Conservation (phyloP, 2,113 vertebrate genomes). For the Struthio camelus region DNA sequence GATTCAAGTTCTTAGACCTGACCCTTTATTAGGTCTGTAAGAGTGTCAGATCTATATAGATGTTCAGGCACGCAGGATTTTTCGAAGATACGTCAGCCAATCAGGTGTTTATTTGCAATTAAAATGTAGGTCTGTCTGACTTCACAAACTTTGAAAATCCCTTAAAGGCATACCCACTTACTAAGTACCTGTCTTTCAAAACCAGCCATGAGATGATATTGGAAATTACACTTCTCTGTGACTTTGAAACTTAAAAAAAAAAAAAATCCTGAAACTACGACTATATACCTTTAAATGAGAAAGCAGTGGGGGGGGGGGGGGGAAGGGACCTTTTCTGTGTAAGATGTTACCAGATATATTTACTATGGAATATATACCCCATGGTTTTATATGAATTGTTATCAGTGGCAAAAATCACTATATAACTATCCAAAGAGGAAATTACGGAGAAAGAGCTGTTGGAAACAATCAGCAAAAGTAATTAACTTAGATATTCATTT, state of each 20-base stretch:
- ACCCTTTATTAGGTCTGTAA: not conserved
- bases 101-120: not conserved
- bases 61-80: not conserved
- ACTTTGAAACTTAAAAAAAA: not conserved
- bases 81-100: not conserved
- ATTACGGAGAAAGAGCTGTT: slow-evolving; percentile 28
- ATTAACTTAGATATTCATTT: slow-evolving; percentile 47
- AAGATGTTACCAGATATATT: not conserved
- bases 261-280: not conserved
- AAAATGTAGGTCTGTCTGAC: not conserved
- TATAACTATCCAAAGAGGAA: slow-evolving; percentile 1
- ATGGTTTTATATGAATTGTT: not conserved
- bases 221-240: not conserved
- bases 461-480: slow-evolving; percentile 22
- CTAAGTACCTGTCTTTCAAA: not conserved
- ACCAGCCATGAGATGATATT: not conserved
- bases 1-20: not conserved
- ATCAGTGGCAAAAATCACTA: not conserved
- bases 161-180: not conserved
- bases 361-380: not conserved
- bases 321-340: not conserved
- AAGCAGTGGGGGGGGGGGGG: not conserved
- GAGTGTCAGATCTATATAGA: not conserved
- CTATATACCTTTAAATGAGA: not conserved
- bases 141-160: not conserved